Evolutionary conservation across 2,797 vertebrate genomes (phyloP).

Genomic region (Molossus alvarezi): DNA sequence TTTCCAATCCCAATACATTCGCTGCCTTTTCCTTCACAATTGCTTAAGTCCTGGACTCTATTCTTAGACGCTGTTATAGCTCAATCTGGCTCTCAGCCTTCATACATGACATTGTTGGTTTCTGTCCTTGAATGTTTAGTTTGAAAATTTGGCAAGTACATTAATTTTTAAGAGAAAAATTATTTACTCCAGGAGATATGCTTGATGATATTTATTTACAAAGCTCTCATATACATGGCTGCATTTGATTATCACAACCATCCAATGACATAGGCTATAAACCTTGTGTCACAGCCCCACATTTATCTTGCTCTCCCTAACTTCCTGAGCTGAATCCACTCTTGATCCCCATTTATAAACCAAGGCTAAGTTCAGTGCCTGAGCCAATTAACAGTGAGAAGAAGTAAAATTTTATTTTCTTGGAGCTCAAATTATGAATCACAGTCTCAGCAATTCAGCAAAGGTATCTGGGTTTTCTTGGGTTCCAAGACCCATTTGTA

Average conservation of each 20-base stretch:
- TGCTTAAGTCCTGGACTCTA: background rate
- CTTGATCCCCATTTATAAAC: background rate
- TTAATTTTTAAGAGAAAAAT: slow-evolving; percentile 28
- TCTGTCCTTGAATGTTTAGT: background rate
- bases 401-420: background rate
- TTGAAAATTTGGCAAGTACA: background rate
- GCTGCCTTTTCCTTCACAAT: background rate
- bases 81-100: background rate
- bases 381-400: background rate
- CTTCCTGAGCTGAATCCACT: background rate
- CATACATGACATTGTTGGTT: background rate
- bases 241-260: background rate
- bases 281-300: background rate
- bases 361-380: background rate
- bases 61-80: background rate
- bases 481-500: background rate
- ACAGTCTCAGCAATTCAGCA: background rate
- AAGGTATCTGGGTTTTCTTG: background rate
- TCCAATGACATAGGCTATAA: background rate
- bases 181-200: background rate
- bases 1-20: background rate
- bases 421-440: background rate
- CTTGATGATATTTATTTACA: background rate
- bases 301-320: background rate
- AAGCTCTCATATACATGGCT: background rate